Percentiles rank a stretch among this genome's conserved stretches.
Conservation (phyloP, 2,113 vertebrate species). For the Gorsachius goisagi region DNA sequence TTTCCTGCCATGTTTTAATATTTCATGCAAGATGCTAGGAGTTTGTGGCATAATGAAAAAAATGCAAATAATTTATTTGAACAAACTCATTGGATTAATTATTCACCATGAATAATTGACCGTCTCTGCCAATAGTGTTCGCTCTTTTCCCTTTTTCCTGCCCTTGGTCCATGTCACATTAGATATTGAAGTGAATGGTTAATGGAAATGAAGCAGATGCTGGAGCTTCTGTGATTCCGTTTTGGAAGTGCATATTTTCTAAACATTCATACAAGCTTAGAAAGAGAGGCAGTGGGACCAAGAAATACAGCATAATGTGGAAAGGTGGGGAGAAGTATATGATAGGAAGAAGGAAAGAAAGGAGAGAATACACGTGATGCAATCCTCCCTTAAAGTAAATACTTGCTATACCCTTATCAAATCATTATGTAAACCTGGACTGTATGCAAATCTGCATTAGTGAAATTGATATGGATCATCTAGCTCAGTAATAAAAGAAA, state of each 20-base stretch:
- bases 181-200: background rate
- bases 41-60: background rate
- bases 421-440: background rate
- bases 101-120: background rate
- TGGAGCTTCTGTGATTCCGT: background rate
- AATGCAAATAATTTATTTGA: slow-evolving; percentile 17
- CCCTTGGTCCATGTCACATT: background rate
- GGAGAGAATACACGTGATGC: background rate
- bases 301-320: background rate
- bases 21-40: background rate
- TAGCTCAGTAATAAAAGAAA: background rate
- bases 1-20: background rate
- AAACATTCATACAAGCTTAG: background rate
- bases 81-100: background rate
- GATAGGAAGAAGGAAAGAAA: background rate
- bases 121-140: background rate
- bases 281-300: background rate
- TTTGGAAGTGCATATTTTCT: background rate
- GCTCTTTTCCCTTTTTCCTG: background rate
- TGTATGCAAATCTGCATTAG: background rate
- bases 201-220: background rate
- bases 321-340: background rate
- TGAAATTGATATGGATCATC: background rate
- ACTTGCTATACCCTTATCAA: background rate
- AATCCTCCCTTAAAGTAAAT: slow-evolving; percentile 34